These are phyloP conservation scores for Platichthys flesus DNA, from an alignment of 2,113 vertebrate species.

Conservation along the genomic window DNA sequence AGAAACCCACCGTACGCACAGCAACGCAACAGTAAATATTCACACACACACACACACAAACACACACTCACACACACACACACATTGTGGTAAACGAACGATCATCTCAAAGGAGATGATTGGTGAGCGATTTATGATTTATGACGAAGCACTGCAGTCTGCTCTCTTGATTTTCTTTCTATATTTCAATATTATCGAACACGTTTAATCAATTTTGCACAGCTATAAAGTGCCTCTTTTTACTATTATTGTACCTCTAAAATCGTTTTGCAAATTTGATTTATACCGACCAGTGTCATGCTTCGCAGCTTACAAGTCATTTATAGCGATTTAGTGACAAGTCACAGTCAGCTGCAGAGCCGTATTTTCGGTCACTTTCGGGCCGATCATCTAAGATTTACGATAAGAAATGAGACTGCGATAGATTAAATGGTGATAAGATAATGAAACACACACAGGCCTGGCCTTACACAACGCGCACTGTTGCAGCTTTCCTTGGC, in stretches of 20 bases:
- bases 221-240: slow-evolving; percentile 31
- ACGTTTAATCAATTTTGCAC: slow-evolving; percentile 62
- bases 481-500: slow-evolving; percentile 74
- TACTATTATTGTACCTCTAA: slow-evolving; percentile 52
- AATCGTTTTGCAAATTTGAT: slow-evolving; percentile 71
- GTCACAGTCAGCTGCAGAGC: slow-evolving; percentile 55
- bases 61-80: slow-evolving; percentile 36
- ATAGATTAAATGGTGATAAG: slow-evolving; percentile 77
- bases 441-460: slow-evolving; percentile 76
- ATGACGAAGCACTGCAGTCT: slow-evolving; percentile 44
- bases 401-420: slow-evolving; percentile 72
- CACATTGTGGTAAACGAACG: slow-evolving; percentile 67
- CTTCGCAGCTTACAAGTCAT: slow-evolving; percentile 61
- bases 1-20: slow-evolving; percentile 60
- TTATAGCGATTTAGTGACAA: slow-evolving; percentile 65
- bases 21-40: slow-evolving; percentile 67
- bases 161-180: slow-evolving; percentile 47
- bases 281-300: slow-evolving; percentile 61
- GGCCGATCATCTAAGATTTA: slow-evolving; percentile 75
- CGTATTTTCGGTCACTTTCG: slow-evolving; percentile 64
- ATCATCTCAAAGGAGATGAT: slow-evolving; percentile 72
- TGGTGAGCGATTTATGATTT: slow-evolving; percentile 64
- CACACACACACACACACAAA: slow-evolving; percentile 23
- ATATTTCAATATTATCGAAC: slow-evolving; percentile 58
- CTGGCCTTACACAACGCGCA: slow-evolving; percentile 67